Evolutionary conservation across 1,140 invertebrate genomes (phyloP), one percentile per base, ranked within the genome.

Genomic region (Colletes latitarsis): DNA sequence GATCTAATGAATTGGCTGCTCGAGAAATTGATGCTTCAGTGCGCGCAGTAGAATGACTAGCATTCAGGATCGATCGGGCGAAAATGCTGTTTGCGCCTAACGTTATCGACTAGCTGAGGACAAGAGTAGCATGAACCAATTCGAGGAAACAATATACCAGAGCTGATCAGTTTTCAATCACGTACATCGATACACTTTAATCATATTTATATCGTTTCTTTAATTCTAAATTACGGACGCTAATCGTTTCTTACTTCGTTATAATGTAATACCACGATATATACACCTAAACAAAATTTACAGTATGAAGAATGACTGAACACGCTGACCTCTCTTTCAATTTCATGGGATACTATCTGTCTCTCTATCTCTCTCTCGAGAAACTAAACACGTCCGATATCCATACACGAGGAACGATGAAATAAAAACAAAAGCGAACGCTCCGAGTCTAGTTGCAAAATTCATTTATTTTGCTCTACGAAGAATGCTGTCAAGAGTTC

Each of bases 381-480:
- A 30, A 66, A 58, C 8, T 19, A 14, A 71, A 67, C n/a, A 49
- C 15, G 30, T 62, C 17, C 12, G 21, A 9, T 21, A 43, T 63
- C 15, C 69, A 21, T 15, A 62, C 46, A 49, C 60, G 63, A 73
- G 77, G 77, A 79, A 73, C 70, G 14, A 62, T 85, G 73, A 81
- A 71, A 74, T 60, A 72, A 60, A 55, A 74, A 30, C 30, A 73
- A 57, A 86, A 77, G 62, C n/a, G 12, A 15, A 66, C 76, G n/a
- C 63, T 60, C 19, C 9, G 60, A 62, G 78, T 84, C 82, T 86
- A 87, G n/a, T 82, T 81, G 84, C 81, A 86, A 87, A 87, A 87
- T 78, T 78, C 57, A 52, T 87, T 87, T 87, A 87, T 86, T 86
- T 86, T 81, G 76, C 84, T 87, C 75, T 86, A 84, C 77, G 63